Conservation (phyloP, 2,797 vertebrate species). For the Gila robusta region DNA sequence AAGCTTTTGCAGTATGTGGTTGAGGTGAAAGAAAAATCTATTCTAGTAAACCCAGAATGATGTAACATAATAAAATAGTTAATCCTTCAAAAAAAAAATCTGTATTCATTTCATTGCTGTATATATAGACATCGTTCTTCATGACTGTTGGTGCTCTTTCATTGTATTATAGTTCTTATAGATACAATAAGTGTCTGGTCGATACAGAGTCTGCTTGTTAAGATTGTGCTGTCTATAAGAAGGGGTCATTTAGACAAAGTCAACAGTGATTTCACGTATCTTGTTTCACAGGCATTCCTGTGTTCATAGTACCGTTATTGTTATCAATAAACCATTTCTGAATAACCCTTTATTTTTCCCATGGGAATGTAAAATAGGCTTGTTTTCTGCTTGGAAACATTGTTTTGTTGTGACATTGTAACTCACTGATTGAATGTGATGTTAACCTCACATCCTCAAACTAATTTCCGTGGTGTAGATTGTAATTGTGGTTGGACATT, state of each 20-base stretch:
- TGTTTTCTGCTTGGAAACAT: neutral
- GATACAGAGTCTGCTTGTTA: neutral
- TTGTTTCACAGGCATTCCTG: neutral
- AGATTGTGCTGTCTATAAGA: neutral
- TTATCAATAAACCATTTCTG: slow-evolving; percentile 10
- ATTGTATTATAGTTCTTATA: neutral
- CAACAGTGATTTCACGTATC: neutral
- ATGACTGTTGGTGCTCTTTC: slow-evolving; percentile 21
- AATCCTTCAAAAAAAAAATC: neutral
- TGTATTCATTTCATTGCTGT: slow-evolving; percentile 22
- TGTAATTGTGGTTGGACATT: slow-evolving; percentile 24
- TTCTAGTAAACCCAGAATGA: neutral
- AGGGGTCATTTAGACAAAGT: neutral
- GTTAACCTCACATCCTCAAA: neutral
- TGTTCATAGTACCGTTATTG: slow-evolving; percentile 5
- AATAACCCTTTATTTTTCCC: neutral
- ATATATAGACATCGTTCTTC: slow-evolving; percentile 10
- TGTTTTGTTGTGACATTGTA: slow-evolving; percentile 10
- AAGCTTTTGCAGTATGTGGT: neutral
- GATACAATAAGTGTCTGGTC: neutral
- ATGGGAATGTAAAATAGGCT: slow-evolving; percentile 11
- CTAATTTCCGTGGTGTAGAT: neutral
- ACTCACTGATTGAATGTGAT: neutral
- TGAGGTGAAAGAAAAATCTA: neutral
- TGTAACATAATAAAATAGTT: neutral